Conservation (phyloP, 1,140 invertebrate species). For the Bactericera cockerelli region DNA sequence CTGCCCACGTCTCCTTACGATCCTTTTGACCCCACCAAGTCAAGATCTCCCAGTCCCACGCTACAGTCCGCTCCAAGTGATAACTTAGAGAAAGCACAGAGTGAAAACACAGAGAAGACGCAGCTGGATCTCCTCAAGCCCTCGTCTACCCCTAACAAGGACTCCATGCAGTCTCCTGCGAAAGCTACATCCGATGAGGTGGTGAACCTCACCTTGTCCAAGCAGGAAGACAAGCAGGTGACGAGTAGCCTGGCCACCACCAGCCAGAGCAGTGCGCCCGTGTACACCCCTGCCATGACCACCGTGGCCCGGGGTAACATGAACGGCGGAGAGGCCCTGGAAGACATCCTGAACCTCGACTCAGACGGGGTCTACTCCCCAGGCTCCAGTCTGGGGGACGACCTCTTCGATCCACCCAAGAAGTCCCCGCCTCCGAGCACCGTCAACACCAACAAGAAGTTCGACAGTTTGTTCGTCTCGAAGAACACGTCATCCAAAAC, state of each 20-base stretch:
- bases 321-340: constrained; percentile 15
- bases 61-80: constrained; percentile 17
- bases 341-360: constrained; percentile 17
- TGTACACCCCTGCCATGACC: neutral
- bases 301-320: neutral
- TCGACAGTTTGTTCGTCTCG: constrained; percentile 38
- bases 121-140: constrained; percentile 10
- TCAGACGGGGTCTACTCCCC: neutral
- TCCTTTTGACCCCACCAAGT: constrained; percentile 75
- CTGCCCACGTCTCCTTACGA: constrained; percentile 49
- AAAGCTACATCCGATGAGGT: constrained; percentile 9
- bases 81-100: constrained; percentile 17
- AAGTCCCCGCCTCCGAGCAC: constrained; percentile 22
- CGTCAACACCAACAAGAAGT: constrained; percentile 31
- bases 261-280: neutral
- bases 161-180: constrained; percentile 4
- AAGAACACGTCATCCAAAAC: neutral
- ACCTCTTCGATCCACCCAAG: constrained; percentile 68
- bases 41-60: constrained; percentile 39
- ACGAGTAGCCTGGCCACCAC: neutral
- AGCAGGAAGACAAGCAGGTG: neutral
- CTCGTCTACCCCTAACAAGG: constrained; percentile 11
- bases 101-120: constrained; percentile 16
- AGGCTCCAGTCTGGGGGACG: constrained; percentile 26
- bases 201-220: neutral